phyloP scores from a whole-genome alignment of 2,797 vertebrate species.

The Argentina silus region DNA sequence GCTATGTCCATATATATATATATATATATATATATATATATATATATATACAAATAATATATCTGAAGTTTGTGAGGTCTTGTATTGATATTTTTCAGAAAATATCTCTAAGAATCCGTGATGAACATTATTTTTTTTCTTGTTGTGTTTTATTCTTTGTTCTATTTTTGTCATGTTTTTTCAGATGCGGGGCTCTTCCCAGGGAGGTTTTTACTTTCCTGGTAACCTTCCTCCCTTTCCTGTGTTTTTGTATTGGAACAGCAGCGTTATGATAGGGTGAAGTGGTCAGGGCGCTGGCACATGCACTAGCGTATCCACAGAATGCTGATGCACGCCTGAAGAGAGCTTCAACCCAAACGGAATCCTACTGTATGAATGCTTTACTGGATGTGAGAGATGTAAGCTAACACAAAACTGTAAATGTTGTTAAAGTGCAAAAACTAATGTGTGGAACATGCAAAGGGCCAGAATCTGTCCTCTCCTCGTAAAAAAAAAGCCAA shows the following conservation, averaged over 20 bases:
- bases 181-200: conserved; percentile 24
- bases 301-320: not conserved
- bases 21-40: too few relatives aligned
- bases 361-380: conserved; percentile 47
- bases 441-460: conserved; percentile 14
- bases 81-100: conserved; percentile 38
- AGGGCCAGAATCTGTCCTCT: conserved; percentile 8
- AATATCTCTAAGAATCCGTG: conserved; percentile 44
- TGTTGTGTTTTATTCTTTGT: conserved; percentile 31
- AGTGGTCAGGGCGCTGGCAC: not conserved
- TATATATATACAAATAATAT: conserved; percentile 37
- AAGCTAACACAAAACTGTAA: conserved; percentile 17
- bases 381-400: conserved; percentile 36
- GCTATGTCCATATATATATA: conserved; percentile 25
- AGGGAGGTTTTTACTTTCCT: conserved; percentile 20
- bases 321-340: conserved; percentile 38
- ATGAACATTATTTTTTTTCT: conserved; percentile 34
- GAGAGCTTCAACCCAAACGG: conserved; percentile 47
- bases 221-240: conserved; percentile 21
- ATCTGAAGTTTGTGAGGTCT: conserved; percentile 45
- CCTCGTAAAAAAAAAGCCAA: not conserved
- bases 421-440: conserved; percentile 37
- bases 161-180: conserved; percentile 40
- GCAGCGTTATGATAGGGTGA: conserved; percentile 32
- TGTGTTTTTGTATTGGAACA: conserved; percentile 43